A percentile compares a stretch with the other conserved stretches of the same genome.
phyloP scores from a whole-genome alignment of 2,113 vertebrate species.

The Gnathonemus longibarbis region DNA sequence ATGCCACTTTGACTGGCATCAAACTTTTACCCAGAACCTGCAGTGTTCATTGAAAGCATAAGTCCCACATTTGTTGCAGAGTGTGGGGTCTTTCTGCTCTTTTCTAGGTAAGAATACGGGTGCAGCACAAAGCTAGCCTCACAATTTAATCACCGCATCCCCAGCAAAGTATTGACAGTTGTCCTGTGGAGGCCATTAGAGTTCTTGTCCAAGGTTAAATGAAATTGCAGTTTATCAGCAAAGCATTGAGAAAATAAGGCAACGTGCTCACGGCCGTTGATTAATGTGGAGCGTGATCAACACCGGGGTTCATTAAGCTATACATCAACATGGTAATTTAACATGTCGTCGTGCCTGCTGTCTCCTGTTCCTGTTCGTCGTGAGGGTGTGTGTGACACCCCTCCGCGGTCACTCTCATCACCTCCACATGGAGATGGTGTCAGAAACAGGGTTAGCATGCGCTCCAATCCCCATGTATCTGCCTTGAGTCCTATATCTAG shows the following conservation, averaged over 20 bases:
- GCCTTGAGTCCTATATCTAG: background rate
- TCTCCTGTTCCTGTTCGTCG: conserved; percentile 55
- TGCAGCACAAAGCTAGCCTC: conserved; percentile 80
- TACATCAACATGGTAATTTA: conserved; percentile 99
- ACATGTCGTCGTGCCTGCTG: conserved; percentile 94
- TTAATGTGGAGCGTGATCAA: conserved; percentile 99
- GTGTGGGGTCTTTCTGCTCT: background rate
- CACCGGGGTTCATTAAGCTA: conserved; percentile 99
- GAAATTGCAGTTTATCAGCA: conserved; percentile 99
- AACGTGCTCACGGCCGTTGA: conserved; percentile 98
- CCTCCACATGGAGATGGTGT: background rate
- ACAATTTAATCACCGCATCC: conserved; percentile 98
- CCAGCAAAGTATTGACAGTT: conserved; percentile 96
- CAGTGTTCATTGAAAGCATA: background rate
- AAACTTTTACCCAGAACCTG: background rate
- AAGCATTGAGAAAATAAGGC: conserved; percentile 99
- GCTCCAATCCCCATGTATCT: background rate
- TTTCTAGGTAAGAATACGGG: background rate
- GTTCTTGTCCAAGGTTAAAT: conserved; percentile 99
- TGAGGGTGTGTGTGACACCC: conserved; percentile 32
- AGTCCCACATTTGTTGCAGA: background rate
- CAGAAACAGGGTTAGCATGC: background rate
- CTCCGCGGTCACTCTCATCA: conserved; percentile 16
- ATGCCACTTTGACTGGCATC: background rate
- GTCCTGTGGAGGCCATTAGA: conserved; percentile 99